A percentile compares a stretch with the other conserved stretches of the same genome.
Evolutionary conservation across 2,113 vertebrate genomes (phyloP).

Genomic region (Aptenodytes patagonicus): DNA sequence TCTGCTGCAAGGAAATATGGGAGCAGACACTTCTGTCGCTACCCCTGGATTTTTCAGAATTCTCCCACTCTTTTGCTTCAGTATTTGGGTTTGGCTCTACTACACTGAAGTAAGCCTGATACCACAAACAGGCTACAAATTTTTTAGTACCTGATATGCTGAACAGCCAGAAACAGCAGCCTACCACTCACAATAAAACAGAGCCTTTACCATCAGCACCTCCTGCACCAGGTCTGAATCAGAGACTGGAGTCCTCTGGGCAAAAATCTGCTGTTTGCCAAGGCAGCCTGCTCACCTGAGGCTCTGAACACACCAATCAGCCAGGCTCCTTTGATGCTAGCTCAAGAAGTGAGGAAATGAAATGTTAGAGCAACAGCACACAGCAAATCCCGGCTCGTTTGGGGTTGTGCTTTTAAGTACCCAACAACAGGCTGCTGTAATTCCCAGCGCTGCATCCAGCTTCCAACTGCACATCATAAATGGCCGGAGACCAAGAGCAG

Average conservation of each 20-base stretch:
- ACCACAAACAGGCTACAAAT: background rate
- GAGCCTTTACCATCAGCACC: background rate
- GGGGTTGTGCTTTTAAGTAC: rapidly evolving
- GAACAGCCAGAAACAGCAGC: rapidly evolving
- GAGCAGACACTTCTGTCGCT: rapidly evolving
- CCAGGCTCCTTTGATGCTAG: rapidly evolving
- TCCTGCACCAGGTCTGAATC: rapidly evolving
- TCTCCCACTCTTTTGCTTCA: background rate
- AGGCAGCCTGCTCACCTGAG: background rate
- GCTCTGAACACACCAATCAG: background rate
- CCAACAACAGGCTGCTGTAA: background rate
- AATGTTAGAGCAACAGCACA: background rate
- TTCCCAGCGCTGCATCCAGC: background rate
- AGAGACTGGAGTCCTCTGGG: background rate
- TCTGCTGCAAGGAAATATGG: rapidly evolving
- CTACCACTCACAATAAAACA: rapidly evolving
- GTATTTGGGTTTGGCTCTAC: background rate
- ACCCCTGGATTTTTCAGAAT: background rate
- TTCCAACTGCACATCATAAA: background rate
- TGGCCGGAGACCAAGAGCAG: background rate
- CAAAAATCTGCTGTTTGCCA: rapidly evolving
- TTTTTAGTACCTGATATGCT: rapidly evolving
- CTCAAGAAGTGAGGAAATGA: background rate
- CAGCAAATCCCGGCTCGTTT: background rate
- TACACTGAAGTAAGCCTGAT: rapidly evolving